These are phyloP conservation scores for Spisula subtruncata DNA, from an alignment of 2,888 invertebrate species.

Conservation along the genomic window DNA sequence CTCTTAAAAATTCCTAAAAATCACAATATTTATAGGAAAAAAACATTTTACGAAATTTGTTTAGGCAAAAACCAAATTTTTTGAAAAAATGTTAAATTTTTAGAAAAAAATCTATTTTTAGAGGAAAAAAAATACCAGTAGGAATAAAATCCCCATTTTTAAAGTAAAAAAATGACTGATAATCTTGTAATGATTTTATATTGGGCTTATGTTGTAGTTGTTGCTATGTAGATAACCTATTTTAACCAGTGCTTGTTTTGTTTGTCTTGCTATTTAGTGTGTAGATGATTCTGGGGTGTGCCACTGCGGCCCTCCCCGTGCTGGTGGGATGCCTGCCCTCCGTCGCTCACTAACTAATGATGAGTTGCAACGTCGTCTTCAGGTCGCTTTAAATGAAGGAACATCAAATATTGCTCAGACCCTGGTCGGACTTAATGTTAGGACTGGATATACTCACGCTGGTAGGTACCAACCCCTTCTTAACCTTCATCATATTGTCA, in stretches of 20 bases:
- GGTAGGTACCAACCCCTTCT: conserved; percentile 73
- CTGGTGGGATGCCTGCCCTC: conserved; percentile 70
- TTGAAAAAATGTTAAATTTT: too few relatives aligned
- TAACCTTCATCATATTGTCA: background rate
- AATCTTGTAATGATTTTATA: conserved; percentile 1
- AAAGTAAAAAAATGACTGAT: background rate
- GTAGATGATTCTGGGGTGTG: conserved; percentile 75
- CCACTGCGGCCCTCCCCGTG: conserved; percentile 68
- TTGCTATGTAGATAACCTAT: conserved; percentile 55
- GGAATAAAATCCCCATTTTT: background rate
- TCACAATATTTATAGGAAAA: too few relatives aligned
- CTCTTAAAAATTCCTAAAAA: too few relatives aligned
- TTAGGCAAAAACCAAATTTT: too few relatives aligned
- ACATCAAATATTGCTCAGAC: conserved; percentile 81
- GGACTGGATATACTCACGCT: conserved; percentile 83
- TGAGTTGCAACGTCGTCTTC: conserved; percentile 81
- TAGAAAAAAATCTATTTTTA: too few relatives aligned
- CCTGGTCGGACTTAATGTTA: conserved; percentile 79
- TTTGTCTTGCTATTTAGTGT: conserved; percentile 70
- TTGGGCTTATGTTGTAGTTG: conserved; percentile 5
- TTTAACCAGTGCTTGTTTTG: conserved; percentile 56
- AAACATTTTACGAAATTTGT: too few relatives aligned
- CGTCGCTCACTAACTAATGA: conserved; percentile 78
- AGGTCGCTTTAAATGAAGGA: conserved; percentile 80
- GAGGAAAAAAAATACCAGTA: background rate